Conservation (phyloP, 2,113 vertebrate genomes). For the Formicarius rufipectus region DNA sequence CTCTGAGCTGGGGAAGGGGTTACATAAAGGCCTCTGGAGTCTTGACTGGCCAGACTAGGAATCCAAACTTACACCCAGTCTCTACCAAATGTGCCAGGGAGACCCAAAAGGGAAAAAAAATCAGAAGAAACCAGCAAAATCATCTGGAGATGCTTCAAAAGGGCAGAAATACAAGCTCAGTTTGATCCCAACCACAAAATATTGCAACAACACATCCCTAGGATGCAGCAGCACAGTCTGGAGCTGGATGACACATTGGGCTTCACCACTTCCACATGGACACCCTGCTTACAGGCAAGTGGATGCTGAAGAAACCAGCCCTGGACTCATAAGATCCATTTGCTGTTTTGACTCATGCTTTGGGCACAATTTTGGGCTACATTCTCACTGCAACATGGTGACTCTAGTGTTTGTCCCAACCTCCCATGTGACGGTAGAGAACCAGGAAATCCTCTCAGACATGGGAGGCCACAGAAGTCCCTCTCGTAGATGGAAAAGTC, state of each 20-base stretch:
- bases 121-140: neutral
- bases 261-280: neutral
- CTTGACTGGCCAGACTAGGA: neutral
- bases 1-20: neutral
- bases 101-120: neutral
- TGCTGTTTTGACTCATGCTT: neutral
- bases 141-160: neutral
- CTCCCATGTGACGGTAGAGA: fast-evolving
- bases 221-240: neutral
- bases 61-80: neutral
- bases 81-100: fast-evolving
- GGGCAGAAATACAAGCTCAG: neutral
- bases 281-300: neutral
- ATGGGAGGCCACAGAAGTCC: neutral
- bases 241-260: neutral
- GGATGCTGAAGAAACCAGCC: neutral
- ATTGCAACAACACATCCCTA: neutral
- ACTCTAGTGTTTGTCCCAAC: neutral
- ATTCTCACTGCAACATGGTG: fast-evolving
- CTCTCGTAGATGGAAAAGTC: neutral
- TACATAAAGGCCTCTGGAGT: neutral
- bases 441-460: neutral
- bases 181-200: neutral
- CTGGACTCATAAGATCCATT: neutral
- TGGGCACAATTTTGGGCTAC: neutral